A percentile compares a stretch with the other conserved stretches of the same genome.
Evolutionary conservation across 2,113 vertebrate genomes (phyloP).

Genomic region (Pyrgilauda ruficollis): DNA sequence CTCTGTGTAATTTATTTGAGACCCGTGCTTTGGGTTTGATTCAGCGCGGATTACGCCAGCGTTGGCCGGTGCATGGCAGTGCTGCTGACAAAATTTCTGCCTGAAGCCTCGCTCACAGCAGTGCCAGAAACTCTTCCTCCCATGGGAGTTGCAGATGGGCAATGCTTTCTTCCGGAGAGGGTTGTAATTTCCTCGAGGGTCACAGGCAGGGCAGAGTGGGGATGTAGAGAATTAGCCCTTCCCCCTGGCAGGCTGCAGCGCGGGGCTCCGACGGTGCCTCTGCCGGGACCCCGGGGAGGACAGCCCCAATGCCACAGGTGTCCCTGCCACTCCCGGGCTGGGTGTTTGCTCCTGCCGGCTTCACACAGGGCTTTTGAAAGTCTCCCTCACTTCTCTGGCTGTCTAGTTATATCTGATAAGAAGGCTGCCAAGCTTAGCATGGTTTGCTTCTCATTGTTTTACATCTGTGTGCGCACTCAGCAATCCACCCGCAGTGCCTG

Average conservation of each 20-base stretch:
- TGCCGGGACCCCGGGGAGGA: neutral
- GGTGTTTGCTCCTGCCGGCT: neutral
- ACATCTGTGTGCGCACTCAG: neutral
- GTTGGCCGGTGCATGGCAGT: conserved; percentile 13
- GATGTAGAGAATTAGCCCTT: neutral
- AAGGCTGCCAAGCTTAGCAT: neutral
- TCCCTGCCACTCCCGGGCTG: neutral
- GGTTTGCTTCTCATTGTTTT: neutral
- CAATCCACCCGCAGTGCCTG: neutral
- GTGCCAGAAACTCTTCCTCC: conserved; percentile 28
- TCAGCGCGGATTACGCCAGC: conserved; percentile 30
- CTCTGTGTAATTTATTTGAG: conserved; percentile 1
- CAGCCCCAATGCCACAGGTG: neutral
- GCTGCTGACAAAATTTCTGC: conserved; percentile 20
- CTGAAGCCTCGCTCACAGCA: neutral
- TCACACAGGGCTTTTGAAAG: neutral
- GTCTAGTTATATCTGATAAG: neutral
- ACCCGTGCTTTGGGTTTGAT: conserved; percentile 12
- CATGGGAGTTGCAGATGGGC: conserved; percentile 16
- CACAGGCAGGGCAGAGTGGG: neutral
- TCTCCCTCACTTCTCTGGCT: neutral
- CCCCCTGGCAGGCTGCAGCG: neutral
- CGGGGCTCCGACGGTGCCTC: neutral
- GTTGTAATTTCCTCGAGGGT: conserved; percentile 30
- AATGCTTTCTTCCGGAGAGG: conserved; percentile 19